phyloP scores from a whole-genome alignment of 2,888 invertebrate species.

The Drosophila helvetica region DNA sequence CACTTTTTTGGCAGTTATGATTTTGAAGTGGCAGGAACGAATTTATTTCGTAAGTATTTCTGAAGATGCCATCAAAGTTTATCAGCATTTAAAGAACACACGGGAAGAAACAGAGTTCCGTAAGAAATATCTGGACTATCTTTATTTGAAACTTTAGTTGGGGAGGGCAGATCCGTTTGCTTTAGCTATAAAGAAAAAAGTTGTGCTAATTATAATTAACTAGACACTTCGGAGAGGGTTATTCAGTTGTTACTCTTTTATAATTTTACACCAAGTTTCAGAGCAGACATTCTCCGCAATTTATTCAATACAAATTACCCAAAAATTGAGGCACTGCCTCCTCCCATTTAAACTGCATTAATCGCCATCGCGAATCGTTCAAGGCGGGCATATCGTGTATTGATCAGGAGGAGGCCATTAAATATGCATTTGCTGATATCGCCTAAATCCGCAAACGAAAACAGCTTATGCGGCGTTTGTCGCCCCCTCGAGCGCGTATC shows the following conservation, averaged over 20 bases:
- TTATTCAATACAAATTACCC: background rate
- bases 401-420: slow-evolving; percentile 74
- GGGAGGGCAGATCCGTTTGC: too few relatives aligned
- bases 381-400: slow-evolving; percentile 47
- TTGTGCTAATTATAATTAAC: too few relatives aligned
- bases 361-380: slow-evolving; percentile 12
- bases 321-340: background rate
- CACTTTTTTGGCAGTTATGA: slow-evolving; percentile 31
- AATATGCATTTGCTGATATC: slow-evolving; percentile 78
- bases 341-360: slow-evolving; percentile 18
- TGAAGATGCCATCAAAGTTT: background rate
- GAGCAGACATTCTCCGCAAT: too few relatives aligned
- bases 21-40: slow-evolving; percentile 31
- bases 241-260: too few relatives aligned
- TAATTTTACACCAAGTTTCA: too few relatives aligned
- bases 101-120: background rate
- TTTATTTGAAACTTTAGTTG: too few relatives aligned
- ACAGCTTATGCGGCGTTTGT: slow-evolving; percentile 70
- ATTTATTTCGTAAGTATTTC: slow-evolving; percentile 12
- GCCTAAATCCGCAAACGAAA: slow-evolving; percentile 71
- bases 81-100: background rate
- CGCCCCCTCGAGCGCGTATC: slow-evolving; percentile 13
- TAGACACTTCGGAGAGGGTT: too few relatives aligned
- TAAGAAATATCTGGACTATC: background rate
- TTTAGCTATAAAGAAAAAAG: too few relatives aligned